Evolutionary conservation across 2,797 vertebrate genomes (phyloP), one percentile per base, ranked within the genome.

Genomic region (Amphiprion clarkii): DNA sequence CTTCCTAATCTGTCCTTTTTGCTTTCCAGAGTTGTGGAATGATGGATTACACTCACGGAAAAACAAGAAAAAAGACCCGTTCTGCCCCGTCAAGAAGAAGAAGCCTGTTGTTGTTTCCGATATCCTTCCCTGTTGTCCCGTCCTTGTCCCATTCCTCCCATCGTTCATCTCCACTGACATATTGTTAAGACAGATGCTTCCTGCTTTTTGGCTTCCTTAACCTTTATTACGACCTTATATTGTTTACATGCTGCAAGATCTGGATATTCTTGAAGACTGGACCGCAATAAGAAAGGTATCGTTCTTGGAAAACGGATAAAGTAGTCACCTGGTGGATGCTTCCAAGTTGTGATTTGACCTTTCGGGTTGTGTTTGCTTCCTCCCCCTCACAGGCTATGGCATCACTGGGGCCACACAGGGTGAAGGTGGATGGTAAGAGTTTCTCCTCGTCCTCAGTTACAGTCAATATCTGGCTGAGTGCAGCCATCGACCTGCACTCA

Each of bases 261-360:
- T 99, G 82, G 98, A 99, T 90, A 99, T 99, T 79, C 97, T 99
- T 87, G 98, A 99, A 94, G 98, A 99, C 87, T 99, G 98, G 98
- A 99, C 98, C 7, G 97, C 98, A 68, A 99, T 99, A 90, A 96
- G 98, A 89, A 99, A 99, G 96, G 97, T 99, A 84, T 29, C 65
- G 4, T 13, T 71, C 33, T 33, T 7, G 69, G 16, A 29, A 66
- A 51, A 39, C 4, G 1, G 31, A n/a, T 14, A 56, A 5, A 57
- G 13, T 7, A 46, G 2, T 25, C 3, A 0, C 7, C 10, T 5
- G 0, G 5, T 21, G 10, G 27, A 4, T 54, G 4, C 29, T 6
- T 62, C 12, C 19, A 33, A 36, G 36, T 52, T 71, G 16, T 74
- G 58, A 54, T 79, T 79, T 74, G 68, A 83, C 64, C 73, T 82